These are phyloP conservation scores for Drosophila setosimentum DNA, from an alignment of 2,888 invertebrate genomes.

Conservation along the genomic window DNA sequence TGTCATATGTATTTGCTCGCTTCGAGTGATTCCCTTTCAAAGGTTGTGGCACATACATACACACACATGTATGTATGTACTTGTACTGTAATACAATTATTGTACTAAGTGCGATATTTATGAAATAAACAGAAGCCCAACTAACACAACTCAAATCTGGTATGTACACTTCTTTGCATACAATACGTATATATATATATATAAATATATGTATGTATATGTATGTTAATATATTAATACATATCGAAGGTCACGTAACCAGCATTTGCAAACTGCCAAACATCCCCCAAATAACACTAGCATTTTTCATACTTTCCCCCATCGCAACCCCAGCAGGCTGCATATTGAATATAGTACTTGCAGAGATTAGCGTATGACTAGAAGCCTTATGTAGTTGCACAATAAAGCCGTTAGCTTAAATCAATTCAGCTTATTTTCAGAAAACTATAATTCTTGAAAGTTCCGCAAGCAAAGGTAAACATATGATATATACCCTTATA, in stretches of 20 bases:
- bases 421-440: constrained; percentile 3
- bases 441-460: neutral
- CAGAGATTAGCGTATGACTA: neutral
- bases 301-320: neutral
- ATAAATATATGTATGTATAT: constrained; percentile 7
- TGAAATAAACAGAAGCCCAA: constrained; percentile 17
- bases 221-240: constrained; percentile 6
- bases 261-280: neutral
- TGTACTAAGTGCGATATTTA: constrained; percentile 9
- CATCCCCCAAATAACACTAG: constrained; percentile 15
- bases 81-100: constrained; percentile 52
- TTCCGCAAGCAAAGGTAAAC: neutral
- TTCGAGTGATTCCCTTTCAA: constrained; percentile 29
- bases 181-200: constrained; percentile 3
- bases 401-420: neutral
- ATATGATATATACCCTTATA: neutral
- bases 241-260: constrained; percentile 22
- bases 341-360: neutral
- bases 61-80: constrained; percentile 23
- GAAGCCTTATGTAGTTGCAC: constrained; percentile 1
- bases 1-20: constrained; percentile 13
- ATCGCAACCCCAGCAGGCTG: neutral
- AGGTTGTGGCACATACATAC: constrained; percentile 22
- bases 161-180: constrained; percentile 15
- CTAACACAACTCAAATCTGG: constrained; percentile 12